Percentiles rank a stretch among this genome's conserved stretches.
These are phyloP conservation scores for Myotis davidii DNA, from an alignment of 2,113 vertebrate genomes.

Conservation along the genomic window DNA sequence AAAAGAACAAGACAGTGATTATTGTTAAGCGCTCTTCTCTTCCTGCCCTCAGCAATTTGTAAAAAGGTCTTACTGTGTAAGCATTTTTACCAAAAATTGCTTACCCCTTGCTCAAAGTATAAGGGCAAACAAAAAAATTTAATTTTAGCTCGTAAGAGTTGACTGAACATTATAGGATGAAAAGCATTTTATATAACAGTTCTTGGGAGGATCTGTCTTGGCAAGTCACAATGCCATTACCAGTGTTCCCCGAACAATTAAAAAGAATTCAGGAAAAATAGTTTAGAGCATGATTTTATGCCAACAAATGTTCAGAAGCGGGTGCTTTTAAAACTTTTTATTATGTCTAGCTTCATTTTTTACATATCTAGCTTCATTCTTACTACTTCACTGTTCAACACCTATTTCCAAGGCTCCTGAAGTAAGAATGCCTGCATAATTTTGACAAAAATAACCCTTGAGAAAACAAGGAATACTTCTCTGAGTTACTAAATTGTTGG, in stretches of 20 bases:
- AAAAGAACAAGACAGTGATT: slow-evolving; percentile 65
- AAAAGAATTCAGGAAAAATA: neutral
- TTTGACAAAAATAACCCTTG: neutral
- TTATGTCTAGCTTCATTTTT: too few species aligned
- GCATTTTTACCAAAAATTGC: slow-evolving; percentile 43
- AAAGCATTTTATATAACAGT: neutral
- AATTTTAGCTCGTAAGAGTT: slow-evolving; percentile 45
- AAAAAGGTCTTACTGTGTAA: slow-evolving; percentile 52
- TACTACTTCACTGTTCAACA: neutral
- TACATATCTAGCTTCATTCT: neutral
- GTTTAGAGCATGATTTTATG: neutral
- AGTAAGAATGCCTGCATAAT: neutral
- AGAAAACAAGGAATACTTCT: neutral
- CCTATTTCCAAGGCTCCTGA: neutral
- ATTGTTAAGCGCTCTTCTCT: neutral
- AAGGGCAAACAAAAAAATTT: slow-evolving; percentile 30
- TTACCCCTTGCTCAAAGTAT: slow-evolving; percentile 4
- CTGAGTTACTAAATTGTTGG: neutral
- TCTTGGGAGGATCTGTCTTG: neutral
- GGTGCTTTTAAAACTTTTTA: neutral
- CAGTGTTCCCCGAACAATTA: neutral
- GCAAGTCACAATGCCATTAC: neutral
- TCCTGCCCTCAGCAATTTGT: neutral
- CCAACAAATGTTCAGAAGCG: neutral
- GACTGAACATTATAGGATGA: neutral